Base-by-base conservation (phyloP, 2,888 invertebrate species). In the Frankliniella fusca region DNA sequence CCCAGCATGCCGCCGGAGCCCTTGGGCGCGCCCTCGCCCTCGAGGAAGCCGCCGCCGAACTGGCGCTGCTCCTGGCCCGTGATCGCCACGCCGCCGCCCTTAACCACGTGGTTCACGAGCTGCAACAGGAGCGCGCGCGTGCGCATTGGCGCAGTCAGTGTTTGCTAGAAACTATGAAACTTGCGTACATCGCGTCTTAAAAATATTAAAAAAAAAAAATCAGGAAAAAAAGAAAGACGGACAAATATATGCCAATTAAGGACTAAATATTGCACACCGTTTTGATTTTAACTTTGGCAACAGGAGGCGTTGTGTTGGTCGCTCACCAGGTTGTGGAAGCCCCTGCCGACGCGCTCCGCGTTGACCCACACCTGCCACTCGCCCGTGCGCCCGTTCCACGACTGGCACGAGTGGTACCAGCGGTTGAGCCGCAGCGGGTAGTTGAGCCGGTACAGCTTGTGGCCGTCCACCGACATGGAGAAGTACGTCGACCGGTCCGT, bases 291-390 rank as follows among this genome's bases (percentile, higher is more conserved):
- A n/a, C n/a, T n/a, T n/a, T n/a, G n/a, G n/a, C n/a, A n/a, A n/a
- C n/a, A n/a, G n/a, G n/a, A n/a, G n/a, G n/a, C n/a, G n/a, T n/a
- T n/a, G n/a, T n/a, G n/a, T n/a, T n/a, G n/a, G 23, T 81, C 61
- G 88, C 92, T 92, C 89, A 95, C 95, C 89, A 95, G 91, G 87
- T 95, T 95, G 88, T 95, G 93, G 88, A 94, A 95, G 83, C 95
- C 95, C 86, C 95, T 91, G 84, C 95, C 95, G 81, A 95, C 94
- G 85, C 95, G 90, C 88, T 95, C 95, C 28, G 93, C 93, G 87
- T 95, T 94, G 84, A 95, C 92, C 95, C 95, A 95, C 85, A 95
- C 92, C 89, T 95, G 95, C 95, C 95, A 95, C 88, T 95, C 95
- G 81, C 95, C 95, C 11, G 95, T 95, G 87, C 93, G 93, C 27